Conservation (phyloP, 1,140 invertebrate genomes). For the Battus philenor region DNA sequence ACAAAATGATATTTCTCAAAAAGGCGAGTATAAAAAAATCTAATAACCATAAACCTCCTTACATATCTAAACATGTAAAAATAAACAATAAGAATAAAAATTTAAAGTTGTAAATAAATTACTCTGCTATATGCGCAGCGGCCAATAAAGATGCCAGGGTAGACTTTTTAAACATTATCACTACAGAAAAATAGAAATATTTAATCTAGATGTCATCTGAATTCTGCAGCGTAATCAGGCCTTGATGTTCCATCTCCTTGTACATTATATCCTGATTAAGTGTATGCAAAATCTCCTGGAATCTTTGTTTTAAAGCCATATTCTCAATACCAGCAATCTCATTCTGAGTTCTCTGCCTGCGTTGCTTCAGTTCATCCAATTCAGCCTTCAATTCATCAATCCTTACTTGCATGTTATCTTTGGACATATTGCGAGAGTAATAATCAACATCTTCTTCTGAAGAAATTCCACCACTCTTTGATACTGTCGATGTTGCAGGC, state of each 20-base stretch:
- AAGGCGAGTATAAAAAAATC: too few relatives aligned
- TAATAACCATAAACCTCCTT: too few relatives aligned
- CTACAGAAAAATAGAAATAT: too few relatives aligned
- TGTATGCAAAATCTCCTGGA: constrained; percentile 87
- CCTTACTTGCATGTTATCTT: constrained; percentile 75
- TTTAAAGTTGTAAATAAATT: too few relatives aligned
- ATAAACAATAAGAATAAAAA: too few relatives aligned
- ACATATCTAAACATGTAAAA: too few relatives aligned
- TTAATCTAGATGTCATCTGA: constrained; percentile 70
- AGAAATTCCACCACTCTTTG: constrained; percentile 32
- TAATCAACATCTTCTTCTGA: constrained; percentile 54
- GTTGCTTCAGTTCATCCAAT: constrained; percentile 82
- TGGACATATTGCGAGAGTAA: constrained; percentile 37
- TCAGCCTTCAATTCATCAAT: constrained; percentile 80
- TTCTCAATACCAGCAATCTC: constrained; percentile 93
- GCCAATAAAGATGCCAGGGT: too few relatives aligned
- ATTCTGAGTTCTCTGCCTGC: constrained; percentile 85
- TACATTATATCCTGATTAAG: constrained; percentile 86
- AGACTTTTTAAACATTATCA: too few relatives aligned
- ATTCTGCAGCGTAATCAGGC: constrained; percentile 50
- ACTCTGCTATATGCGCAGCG: too few relatives aligned
- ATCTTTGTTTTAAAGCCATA: constrained; percentile 85
- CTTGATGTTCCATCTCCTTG: constrained; percentile 83
- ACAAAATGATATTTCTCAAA: too few relatives aligned
- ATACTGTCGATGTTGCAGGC: constrained; percentile 29